Evolutionary conservation across 2,797 vertebrate species (phyloP).

Genomic region (Tokudaia tokunoshimensis): DNA sequence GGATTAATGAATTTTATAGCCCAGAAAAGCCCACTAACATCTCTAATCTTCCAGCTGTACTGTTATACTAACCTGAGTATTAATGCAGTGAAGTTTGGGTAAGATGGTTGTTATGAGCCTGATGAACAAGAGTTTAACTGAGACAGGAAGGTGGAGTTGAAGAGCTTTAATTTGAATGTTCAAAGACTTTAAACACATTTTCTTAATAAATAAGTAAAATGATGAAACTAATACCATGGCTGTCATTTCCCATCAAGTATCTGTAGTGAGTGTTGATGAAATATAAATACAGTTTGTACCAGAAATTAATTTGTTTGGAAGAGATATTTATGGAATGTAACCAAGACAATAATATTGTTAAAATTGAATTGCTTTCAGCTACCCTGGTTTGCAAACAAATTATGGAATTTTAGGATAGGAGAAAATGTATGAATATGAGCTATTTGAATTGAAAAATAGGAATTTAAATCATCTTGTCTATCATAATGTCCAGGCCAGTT

Average conservation of each 20-base stretch:
- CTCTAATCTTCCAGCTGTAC: not conserved
- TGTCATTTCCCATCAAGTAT: slow-evolving; percentile 40
- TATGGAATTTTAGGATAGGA: slow-evolving; percentile 29
- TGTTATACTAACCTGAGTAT: rapidly evolving
- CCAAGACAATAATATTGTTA: slow-evolving; percentile 17
- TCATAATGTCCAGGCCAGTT: slow-evolving; percentile 18
- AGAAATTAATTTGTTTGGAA: not conserved
- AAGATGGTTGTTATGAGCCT: not conserved
- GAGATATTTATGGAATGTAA: not conserved
- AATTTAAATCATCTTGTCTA: slow-evolving; percentile 18
- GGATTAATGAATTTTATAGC: not conserved
- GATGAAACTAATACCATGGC: not conserved
- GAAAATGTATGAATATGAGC: slow-evolving; percentile 12
- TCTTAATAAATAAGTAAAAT: not conserved
- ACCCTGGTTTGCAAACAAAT: slow-evolving; percentile 27
- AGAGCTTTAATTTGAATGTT: not conserved
- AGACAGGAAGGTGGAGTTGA: not conserved
- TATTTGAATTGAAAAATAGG: slow-evolving; percentile 28
- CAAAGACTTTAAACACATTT: not conserved
- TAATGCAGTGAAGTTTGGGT: not conserved
- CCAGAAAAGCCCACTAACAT: not conserved
- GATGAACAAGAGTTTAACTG: not conserved
- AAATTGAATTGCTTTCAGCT: not conserved
- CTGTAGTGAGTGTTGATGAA: not conserved
- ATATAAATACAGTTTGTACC: not conserved